Percentiles rank a stretch among this genome's conserved stretches.
Conservation (phyloP, 2,888 invertebrate species). For the Tineola bisselliella region DNA sequence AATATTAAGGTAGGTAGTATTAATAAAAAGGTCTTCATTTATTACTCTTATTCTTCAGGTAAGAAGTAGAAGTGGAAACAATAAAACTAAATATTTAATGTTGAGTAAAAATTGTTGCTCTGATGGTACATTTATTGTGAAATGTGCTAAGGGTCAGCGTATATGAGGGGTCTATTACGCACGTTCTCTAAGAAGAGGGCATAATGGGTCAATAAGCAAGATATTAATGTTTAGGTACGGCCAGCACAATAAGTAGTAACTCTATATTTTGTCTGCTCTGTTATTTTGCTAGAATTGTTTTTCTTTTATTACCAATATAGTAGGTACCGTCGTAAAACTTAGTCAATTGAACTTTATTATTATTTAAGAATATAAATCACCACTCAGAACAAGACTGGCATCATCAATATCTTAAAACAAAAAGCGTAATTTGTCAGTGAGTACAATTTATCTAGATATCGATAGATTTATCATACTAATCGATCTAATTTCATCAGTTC, state of each 20-base stretch:
- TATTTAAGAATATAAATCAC: not conserved
- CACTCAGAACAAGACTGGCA: not conserved
- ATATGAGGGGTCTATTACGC: constrained; percentile 8
- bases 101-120: not conserved
- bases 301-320: no score
- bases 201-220: constrained; percentile 12
- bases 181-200: not conserved
- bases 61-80: no score
- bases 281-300: no score
- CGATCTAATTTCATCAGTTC: constrained; percentile 65
- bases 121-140: not conserved
- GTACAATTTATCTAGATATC: constrained; percentile 22
- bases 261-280: no score
- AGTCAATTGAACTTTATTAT: no score
- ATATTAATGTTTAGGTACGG: not conserved
- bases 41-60: no score
- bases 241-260: not conserved
- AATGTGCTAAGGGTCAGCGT: constrained; percentile 9
- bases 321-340: no score
- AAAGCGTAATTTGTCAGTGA: constrained; percentile 59
- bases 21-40: no score
- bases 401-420: constrained; percentile 13
- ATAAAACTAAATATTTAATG: no score
- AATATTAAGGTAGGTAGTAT: no score
- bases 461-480: constrained; percentile 64